phyloP scores from a whole-genome alignment of 2,888 invertebrate species.

The Acleris literana region DNA sequence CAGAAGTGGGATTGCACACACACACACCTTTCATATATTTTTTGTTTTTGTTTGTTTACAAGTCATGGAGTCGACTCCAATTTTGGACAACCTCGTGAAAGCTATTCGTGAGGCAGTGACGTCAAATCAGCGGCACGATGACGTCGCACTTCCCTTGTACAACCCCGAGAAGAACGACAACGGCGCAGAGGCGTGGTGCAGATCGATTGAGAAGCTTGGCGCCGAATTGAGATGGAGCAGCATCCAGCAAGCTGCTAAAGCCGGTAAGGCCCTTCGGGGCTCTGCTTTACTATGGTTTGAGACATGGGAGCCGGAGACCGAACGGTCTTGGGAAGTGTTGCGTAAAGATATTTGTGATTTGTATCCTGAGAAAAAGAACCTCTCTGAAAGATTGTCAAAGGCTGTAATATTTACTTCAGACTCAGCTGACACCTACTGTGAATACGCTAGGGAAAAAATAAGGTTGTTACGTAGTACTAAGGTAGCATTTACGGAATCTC shows the following conservation, averaged over 20 bases:
- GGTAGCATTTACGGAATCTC: slow-evolving; percentile 35
- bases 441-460: slow-evolving; percentile 43
- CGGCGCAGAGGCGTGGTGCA: slow-evolving; percentile 11
- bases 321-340: slow-evolving; percentile 38
- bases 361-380: slow-evolving; percentile 35
- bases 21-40: too few species aligned
- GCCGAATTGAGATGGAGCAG: slow-evolving; percentile 11
- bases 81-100: too few species aligned
- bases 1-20: too few species aligned
- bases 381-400: slow-evolving; percentile 38
- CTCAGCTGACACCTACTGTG: slow-evolving; percentile 39
- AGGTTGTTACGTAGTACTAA: slow-evolving; percentile 38
- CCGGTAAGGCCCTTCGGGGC: too few species aligned
- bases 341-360: slow-evolving; percentile 29
- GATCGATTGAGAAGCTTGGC: not conserved
- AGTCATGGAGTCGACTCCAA: too few species aligned
- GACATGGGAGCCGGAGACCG: slow-evolving; percentile 32
- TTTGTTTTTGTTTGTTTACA: too few species aligned
- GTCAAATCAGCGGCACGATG: slow-evolving; percentile 15
- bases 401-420: slow-evolving; percentile 40
- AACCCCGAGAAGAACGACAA: slow-evolving; percentile 16
- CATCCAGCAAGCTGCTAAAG: slow-evolving; percentile 18
- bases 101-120: not conserved
- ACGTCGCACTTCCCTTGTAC: slow-evolving; percentile 3
- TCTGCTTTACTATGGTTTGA: slow-evolving; percentile 41